Percentiles rank a stretch among this genome's conserved stretches.
These are phyloP conservation scores for Acrocyrtus sp. DNA, from an alignment of 2,888 invertebrate genomes.

Conservation along the genomic window DNA sequence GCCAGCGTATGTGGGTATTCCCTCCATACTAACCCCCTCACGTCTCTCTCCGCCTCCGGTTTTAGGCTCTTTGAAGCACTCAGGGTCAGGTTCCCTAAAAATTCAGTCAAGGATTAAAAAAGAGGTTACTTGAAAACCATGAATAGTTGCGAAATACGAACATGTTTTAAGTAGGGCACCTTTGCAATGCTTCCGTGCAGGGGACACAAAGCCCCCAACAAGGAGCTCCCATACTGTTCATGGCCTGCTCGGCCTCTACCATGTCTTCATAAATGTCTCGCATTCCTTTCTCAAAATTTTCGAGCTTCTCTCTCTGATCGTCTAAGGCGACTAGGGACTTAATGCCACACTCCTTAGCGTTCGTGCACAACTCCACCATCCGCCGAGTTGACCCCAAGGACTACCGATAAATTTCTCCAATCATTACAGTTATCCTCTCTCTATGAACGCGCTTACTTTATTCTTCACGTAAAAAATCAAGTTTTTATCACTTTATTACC, in stretches of 20 bases:
- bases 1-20: slow-evolving; percentile 30
- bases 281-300: slow-evolving; percentile 41
- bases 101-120: background rate
- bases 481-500: too few relatives aligned
- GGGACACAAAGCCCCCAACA: slow-evolving; percentile 37
- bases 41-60: slow-evolving; percentile 14
- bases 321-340: slow-evolving; percentile 25
- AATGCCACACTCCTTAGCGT: slow-evolving; percentile 33
- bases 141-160: too few relatives aligned
- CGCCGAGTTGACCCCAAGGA: slow-evolving; percentile 18
- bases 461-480: too few relatives aligned
- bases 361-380: slow-evolving; percentile 15
- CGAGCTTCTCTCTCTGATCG: slow-evolving; percentile 33
- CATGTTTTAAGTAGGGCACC: too few relatives aligned
- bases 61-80: slow-evolving; percentile 11
- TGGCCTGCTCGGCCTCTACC: slow-evolving; percentile 31
- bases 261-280: slow-evolving; percentile 40
- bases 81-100: slow-evolving; percentile 25
- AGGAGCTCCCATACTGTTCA: slow-evolving; percentile 28
- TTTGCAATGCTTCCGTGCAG: slow-evolving; percentile 11
- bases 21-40: slow-evolving; percentile 11
- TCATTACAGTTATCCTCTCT: too few relatives aligned
- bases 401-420: too few relatives aligned
- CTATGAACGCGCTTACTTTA: too few relatives aligned
- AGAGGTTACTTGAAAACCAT: too few relatives aligned